Conservation (phyloP, 2,113 vertebrate species). For the pig (Sus scrofa) region DNA sequence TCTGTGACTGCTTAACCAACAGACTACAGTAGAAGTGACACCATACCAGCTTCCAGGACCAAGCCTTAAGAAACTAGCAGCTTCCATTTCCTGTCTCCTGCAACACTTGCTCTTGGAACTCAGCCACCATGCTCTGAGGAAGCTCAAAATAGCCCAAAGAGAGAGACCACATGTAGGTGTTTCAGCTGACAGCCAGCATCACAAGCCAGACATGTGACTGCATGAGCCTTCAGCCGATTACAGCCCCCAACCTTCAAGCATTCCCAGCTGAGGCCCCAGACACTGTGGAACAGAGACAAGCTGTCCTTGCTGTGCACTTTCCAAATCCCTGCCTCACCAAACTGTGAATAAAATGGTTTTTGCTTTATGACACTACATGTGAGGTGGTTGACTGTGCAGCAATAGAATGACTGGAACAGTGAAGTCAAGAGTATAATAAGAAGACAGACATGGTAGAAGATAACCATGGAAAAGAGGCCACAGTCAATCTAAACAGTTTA, state of each 20-base stretch:
- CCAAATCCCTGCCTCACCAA: slow-evolving; percentile 25
- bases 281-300: not conserved
- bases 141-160: slow-evolving; percentile 46
- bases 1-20: not conserved
- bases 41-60: not conserved
- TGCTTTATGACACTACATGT: not conserved
- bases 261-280: slow-evolving; percentile 41
- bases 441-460: not conserved
- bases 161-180: slow-evolving; percentile 29
- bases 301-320: not conserved
- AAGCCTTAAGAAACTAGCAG: not conserved
- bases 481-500: not conserved
- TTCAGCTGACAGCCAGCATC: slow-evolving; percentile 42
- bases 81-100: slow-evolving; percentile 39
- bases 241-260: not conserved
- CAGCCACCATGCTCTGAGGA: slow-evolving; percentile 47
- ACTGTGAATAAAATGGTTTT: slow-evolving; percentile 24
- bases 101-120: slow-evolving; percentile 43
- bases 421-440: not conserved
- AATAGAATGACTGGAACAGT: not conserved
- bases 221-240: not conserved
- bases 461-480: not conserved
- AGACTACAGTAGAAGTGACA: not conserved
- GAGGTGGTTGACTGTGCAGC: not conserved
- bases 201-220: not conserved